phyloP scores from a whole-genome alignment of 2,888 invertebrate genomes.

The Callimorpha dominula region DNA sequence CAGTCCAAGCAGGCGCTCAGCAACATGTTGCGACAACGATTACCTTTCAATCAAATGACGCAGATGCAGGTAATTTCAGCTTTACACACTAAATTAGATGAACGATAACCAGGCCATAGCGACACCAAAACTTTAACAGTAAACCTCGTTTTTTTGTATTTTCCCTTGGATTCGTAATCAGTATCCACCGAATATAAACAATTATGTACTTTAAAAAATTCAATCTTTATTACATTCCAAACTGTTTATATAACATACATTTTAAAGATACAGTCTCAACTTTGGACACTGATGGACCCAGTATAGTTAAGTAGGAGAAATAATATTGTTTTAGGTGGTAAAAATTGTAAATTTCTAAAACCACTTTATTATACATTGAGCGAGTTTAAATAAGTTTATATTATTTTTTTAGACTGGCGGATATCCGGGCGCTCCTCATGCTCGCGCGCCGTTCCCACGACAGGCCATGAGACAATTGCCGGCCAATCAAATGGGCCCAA shows the following conservation, averaged over 20 bases:
- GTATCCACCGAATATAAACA: no score
- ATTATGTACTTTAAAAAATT: no score
- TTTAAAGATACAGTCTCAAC: background rate
- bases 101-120: background rate
- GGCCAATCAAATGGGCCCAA: slow-evolving; percentile 81
- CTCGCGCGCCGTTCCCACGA: slow-evolving; percentile 75
- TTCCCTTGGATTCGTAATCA: no score
- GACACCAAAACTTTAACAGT: background rate
- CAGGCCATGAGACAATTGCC: slow-evolving; percentile 82
- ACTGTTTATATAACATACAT: no score
- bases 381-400: background rate
- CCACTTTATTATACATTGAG: background rate
- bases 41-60: slow-evolving; percentile 88
- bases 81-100: background rate
- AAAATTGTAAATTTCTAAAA: background rate
- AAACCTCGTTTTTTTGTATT: background rate
- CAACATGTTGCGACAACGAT: slow-evolving; percentile 93
- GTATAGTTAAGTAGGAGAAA: background rate
- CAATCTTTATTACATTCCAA: no score
- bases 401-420: slow-evolving; percentile 51
- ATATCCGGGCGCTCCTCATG: slow-evolving; percentile 77
- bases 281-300: background rate
- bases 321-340: background rate
- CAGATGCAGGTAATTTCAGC: slow-evolving; percentile 72
- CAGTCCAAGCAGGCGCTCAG: slow-evolving; percentile 95